Conservation (phyloP, 2,888 invertebrate species). For the Drosophila monieri region DNA sequence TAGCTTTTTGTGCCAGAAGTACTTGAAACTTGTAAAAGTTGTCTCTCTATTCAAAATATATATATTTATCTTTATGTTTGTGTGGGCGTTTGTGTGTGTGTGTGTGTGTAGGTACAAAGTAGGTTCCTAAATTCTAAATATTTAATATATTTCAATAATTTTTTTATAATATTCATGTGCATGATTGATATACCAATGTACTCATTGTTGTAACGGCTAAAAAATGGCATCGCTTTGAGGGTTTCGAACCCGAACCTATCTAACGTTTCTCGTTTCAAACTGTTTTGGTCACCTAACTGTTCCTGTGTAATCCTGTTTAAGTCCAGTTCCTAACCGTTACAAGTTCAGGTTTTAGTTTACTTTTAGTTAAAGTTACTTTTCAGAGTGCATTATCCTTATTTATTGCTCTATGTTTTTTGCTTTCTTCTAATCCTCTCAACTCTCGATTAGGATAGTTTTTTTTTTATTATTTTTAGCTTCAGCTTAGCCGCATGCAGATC, state of each 20-base stretch:
- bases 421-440: constrained; percentile 12
- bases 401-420: constrained; percentile 43
- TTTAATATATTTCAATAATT: constrained; percentile 31
- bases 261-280: constrained; percentile 46
- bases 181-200: constrained; percentile 41
- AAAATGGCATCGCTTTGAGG: constrained; percentile 63
- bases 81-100: constrained; percentile 1
- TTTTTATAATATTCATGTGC: constrained; percentile 28
- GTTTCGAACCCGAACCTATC: constrained; percentile 51
- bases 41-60: constrained; percentile 69
- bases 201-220: constrained; percentile 67
- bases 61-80: constrained; percentile 33
- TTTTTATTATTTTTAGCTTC: constrained; percentile 27
- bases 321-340: constrained; percentile 58
- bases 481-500: constrained; percentile 45
- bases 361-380: constrained; percentile 22
- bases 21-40: constrained; percentile 69
- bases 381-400: constrained; percentile 28
- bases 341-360: constrained; percentile 34
- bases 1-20: constrained; percentile 37
- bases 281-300: constrained; percentile 62
- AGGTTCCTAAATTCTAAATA: constrained; percentile 43
- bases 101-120: constrained; percentile 51
- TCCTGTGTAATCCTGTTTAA: constrained; percentile 37
- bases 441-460: constrained; percentile 12